Evolutionary conservation across 2,797 vertebrate genomes (phyloP).

Genomic region (Anableps anableps): DNA sequence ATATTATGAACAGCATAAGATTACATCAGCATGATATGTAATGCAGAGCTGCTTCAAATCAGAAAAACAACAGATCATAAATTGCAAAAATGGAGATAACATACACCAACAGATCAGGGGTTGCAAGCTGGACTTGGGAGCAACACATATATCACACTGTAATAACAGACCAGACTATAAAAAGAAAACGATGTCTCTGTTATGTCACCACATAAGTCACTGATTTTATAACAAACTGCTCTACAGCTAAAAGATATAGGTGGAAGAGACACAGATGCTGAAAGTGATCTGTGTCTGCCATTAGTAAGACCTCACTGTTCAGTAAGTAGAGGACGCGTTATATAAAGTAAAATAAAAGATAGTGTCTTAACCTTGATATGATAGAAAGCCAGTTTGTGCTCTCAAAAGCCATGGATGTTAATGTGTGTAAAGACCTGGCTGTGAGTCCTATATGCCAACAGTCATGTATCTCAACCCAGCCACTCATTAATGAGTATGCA

Average conservation of each 20-base stretch:
- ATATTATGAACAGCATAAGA: neutral
- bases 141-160: constrained; percentile 11
- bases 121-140: constrained; percentile 1
- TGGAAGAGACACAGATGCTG: neutral
- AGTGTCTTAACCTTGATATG: constrained; percentile 5
- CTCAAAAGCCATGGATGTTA: neutral
- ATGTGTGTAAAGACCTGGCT: neutral
- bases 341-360: constrained; percentile 20
- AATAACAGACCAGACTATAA: constrained; percentile 18
- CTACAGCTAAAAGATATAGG: neutral
- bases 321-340: constrained; percentile 12
- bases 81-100: neutral
- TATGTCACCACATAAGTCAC: constrained; percentile 18
- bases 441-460: constrained; percentile 28
- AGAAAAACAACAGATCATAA: constrained; percentile 10
- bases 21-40: constrained; percentile 8
- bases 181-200: constrained; percentile 17
- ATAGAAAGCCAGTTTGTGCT: constrained; percentile 14
- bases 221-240: constrained; percentile 2
- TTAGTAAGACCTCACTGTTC: constrained; percentile 16
- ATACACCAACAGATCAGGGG: constrained; percentile 3
- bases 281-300: constrained; percentile 5
- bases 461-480: constrained; percentile 59
- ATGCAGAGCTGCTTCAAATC: constrained; percentile 5
- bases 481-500: constrained; percentile 65